Base-by-base conservation (phyloP, 1,140 invertebrate species). In the Drosophila watanabei region DNA sequence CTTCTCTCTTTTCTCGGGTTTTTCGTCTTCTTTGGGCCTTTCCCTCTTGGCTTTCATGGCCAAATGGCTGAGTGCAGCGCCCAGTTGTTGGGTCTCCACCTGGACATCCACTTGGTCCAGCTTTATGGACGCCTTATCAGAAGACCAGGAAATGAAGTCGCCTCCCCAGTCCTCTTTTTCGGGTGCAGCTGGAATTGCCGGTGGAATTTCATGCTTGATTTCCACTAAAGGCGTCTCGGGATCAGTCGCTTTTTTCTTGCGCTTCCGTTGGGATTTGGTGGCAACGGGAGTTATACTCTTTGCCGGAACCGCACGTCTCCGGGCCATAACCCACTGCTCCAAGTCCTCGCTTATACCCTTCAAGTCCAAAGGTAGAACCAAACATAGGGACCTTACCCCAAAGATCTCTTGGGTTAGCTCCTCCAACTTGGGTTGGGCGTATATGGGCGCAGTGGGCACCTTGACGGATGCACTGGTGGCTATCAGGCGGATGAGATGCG, bases 401-500 rank as follows among this genome's bases (percentile, higher is more conserved):
- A 92, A 89, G 10, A 91, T 35, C 9, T 78, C 52, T 6, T 75
- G 16, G 1, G 89, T 92, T 13, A 92, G 33, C 2, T 92, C 80
- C 49, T 92, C 89, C 33, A 92, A 51, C 20, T 83, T 82, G 14
- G 84, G 79, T 30, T 92, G 89, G 0, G 89, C 89, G 56, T 81
- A 92, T 20, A 92, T 59, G 4, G 79, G 79, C 3, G 82, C 84
- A 0, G 69, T 86, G 33, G 82, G 73, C 24, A 66, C n/a, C 30
- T 92, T 85, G 6, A 58, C 57, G 9, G 68, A 80, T 28, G 80
- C 89, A 57, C 85, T 92, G 24, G 79, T 77, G 16, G 73, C 71
- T 48, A 92, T 86, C 7, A 92, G 45, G 5, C 89, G 70, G 4
- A 92, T 54, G 4, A 92, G 54, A 56, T 89, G 81, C 0, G 81